Evolutionary conservation across 2,888 invertebrate species (phyloP).

Genomic region (Steinernema hermaphroditum): DNA sequence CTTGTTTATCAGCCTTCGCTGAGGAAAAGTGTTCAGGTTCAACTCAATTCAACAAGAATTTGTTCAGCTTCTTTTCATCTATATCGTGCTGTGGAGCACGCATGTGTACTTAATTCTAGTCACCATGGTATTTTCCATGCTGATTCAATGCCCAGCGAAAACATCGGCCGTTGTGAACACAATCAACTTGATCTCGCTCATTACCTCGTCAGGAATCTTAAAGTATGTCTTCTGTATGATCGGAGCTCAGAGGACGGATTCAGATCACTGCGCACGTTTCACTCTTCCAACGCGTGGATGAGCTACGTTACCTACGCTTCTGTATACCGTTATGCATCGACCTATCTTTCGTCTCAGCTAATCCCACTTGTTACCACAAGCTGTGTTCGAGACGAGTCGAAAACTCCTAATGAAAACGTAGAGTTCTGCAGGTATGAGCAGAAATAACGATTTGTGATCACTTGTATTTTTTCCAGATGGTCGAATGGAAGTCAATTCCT

Average conservation of each 20-base stretch:
- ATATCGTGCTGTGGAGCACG: not conserved
- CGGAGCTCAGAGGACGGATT: not conserved
- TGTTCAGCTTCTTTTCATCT: not conserved
- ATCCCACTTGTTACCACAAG: not conserved
- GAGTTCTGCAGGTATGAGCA: not conserved
- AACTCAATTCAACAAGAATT: not conserved
- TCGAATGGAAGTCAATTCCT: constrained; percentile 19
- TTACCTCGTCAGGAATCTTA: not conserved
- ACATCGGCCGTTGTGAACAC: not conserved
- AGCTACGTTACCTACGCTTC: not conserved
- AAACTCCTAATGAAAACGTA: not conserved
- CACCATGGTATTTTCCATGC: not conserved
- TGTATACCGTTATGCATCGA: not conserved
- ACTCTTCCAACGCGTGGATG: not conserved
- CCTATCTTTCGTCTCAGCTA: not conserved
- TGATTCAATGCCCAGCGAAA: not conserved
- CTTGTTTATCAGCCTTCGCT: not conserved
- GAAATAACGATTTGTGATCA: not conserved
- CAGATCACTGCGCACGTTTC: constrained; percentile 6
- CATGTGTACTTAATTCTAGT: not conserved
- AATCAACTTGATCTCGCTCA: not conserved
- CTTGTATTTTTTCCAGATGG: not conserved
- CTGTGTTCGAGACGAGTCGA: not conserved
- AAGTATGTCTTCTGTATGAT: not conserved
- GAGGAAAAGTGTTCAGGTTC: not conserved